Evolutionary conservation across 2,797 vertebrate genomes (phyloP).

Genomic region (Rhabdomys pumilio): DNA sequence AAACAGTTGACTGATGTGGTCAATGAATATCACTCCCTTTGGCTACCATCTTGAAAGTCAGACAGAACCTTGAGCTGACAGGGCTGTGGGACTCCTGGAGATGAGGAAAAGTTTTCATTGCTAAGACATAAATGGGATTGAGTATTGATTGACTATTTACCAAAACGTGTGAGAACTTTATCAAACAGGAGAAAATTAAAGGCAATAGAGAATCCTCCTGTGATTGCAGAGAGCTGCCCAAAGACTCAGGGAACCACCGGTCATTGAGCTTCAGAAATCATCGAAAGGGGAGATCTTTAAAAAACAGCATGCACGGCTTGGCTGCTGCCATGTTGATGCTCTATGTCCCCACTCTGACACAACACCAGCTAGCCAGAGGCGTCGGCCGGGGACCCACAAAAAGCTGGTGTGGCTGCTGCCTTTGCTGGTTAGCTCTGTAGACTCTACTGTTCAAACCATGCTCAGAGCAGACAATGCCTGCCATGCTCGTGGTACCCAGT

Average conservation of each 20-base stretch:
- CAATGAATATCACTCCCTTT: constrained; percentile 3
- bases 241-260: neutral
- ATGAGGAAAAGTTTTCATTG: neutral
- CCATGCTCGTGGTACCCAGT: too few species aligned
- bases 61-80: neutral
- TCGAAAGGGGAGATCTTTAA: too few species aligned
- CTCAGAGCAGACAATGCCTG: too few species aligned
- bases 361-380: too few species aligned
- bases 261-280: neutral
- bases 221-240: neutral
- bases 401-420: too few species aligned
- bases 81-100: neutral
- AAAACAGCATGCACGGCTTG: too few species aligned
- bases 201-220: neutral
- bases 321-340: too few species aligned
- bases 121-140: neutral
- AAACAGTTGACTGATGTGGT: neutral
- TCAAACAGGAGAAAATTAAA: neutral
- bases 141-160: neutral
- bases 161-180: neutral
- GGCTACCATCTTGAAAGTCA: neutral
- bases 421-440: too few species aligned
- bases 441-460: too few species aligned
- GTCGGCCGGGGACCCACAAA: too few species aligned
- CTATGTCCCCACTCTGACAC: too few species aligned